Base-by-base conservation (phyloP, 2,888 invertebrate genomes). In the Gryllus longicercus region DNA sequence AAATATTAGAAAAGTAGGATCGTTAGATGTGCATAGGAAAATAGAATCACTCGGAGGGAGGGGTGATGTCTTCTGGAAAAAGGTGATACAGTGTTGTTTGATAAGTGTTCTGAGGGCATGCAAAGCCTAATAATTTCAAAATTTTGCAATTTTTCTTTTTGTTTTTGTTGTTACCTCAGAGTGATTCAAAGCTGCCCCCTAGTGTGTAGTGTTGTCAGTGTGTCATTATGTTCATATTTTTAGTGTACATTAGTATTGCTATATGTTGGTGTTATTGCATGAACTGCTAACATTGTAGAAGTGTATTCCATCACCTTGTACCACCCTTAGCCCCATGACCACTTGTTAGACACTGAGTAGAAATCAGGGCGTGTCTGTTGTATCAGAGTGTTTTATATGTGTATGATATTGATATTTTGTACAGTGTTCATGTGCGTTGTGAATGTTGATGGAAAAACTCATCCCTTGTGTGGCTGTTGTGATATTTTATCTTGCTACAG, bases 281-380 rank as follows among this genome's bases (percentile, higher is more conserved):
- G 63, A 63, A 63, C n/a, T 63, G 63, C 63, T 18, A 63, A 63
- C 38, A 18, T 63, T n/a, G 63, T 63, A 63, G 63, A 18, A 63
- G n/a, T 4, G 63, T 63, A 14, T n/a, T 63, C n/a, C 63, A 63
- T 18, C 63, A 63, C 63, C 38, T 14, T 63, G 63, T 63, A 63
- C 63, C 63, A 63, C 63, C 63, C 63, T 38, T 18, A 11, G 63
- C 63, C 63, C 63, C 63, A 63, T n/a, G n/a, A 14, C 63, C 63
- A 63, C 63, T 63, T 63, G 63, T 63, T 63, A 63, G 63, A 63
- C 63, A 63, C 63, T 18, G 63, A 63, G n/a, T 63, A 63, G 63
- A 63, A 63, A 63, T 63, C 63, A 63, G 63, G 63, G 63, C 14
- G 63, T 18, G n/a, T n/a, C 16, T 63, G 63, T 16, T 63, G 38